phyloP scores from a whole-genome alignment of 2,888 invertebrate species.

The Dioctria rufipes region DNA sequence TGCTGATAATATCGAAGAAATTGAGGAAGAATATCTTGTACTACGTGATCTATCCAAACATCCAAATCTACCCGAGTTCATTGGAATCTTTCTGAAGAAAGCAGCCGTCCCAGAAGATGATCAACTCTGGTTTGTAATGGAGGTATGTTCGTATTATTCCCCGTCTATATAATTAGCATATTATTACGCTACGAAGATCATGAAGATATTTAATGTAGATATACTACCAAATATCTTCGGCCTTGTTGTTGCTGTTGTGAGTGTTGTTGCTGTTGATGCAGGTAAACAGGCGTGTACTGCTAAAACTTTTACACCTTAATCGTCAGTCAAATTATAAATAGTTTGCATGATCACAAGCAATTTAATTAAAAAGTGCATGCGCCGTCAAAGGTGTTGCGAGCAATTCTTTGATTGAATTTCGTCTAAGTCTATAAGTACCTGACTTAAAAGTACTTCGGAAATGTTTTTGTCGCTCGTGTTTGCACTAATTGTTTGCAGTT shows the following conservation, averaged over 20 bases:
- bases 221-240: background rate
- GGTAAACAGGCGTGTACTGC: too few relatives aligned
- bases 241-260: conserved; percentile 5
- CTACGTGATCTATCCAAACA: conserved; percentile 82
- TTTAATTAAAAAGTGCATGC: conserved; percentile 36
- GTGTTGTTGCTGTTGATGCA: conserved; percentile 4
- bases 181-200: conserved; percentile 12
- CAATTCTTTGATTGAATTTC: too few relatives aligned
- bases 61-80: conserved; percentile 83
- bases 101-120: conserved; percentile 78
- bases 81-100: conserved; percentile 80
- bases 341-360: conserved; percentile 53
- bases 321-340: conserved; percentile 13
- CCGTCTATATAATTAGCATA: conserved; percentile 15
- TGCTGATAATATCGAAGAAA: conserved; percentile 85
- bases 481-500: too few relatives aligned
- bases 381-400: background rate
- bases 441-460: too few relatives aligned
- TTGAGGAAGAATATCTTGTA: conserved; percentile 85
- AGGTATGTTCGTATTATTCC: conserved; percentile 73
- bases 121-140: conserved; percentile 89
- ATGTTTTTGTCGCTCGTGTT: too few relatives aligned
- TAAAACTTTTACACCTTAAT: background rate
- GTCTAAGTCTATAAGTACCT: too few relatives aligned
- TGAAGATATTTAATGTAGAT: background rate